Evolutionary conservation across 2,888 invertebrate species (phyloP).

Genomic region (Himalopsyche tibetana): DNA sequence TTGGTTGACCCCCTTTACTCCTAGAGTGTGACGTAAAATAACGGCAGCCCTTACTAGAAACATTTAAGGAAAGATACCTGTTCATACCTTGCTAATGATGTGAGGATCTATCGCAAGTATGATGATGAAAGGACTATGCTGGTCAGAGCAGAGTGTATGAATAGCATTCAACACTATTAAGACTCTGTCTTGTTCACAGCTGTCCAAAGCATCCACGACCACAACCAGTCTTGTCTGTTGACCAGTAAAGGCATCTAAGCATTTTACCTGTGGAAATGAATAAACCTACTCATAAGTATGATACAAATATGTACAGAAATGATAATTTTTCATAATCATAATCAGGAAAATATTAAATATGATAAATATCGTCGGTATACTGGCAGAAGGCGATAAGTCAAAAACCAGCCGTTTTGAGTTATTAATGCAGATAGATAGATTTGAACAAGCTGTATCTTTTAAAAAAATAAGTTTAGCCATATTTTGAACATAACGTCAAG

Average conservation of each 20-base stretch:
- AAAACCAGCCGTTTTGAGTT: no score
- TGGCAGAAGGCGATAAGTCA: no score
- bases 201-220: conserved; percentile 97
- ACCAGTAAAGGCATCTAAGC: conserved; percentile 94
- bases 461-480: no score
- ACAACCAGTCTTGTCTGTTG: conserved; percentile 97
- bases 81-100: conserved; percentile 93
- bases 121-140: conserved; percentile 95
- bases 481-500: no score
- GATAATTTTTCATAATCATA: not conserved
- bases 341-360: not conserved
- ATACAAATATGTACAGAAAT: conserved; percentile 20
- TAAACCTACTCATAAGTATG: conserved; percentile 46
- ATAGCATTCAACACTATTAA: conserved; percentile 95
- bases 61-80: conserved; percentile 52
- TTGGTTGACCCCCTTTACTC: no score
- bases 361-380: no score
- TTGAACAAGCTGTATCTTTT: no score
- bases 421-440: no score
- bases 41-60: no score
- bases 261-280: conserved; percentile 81
- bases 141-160: conserved; percentile 95
- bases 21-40: no score
- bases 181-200: conserved; percentile 98
- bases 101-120: conserved; percentile 98